These are phyloP conservation scores for Melieria omissa DNA, from an alignment of 2,888 invertebrate species.

Conservation along the genomic window DNA sequence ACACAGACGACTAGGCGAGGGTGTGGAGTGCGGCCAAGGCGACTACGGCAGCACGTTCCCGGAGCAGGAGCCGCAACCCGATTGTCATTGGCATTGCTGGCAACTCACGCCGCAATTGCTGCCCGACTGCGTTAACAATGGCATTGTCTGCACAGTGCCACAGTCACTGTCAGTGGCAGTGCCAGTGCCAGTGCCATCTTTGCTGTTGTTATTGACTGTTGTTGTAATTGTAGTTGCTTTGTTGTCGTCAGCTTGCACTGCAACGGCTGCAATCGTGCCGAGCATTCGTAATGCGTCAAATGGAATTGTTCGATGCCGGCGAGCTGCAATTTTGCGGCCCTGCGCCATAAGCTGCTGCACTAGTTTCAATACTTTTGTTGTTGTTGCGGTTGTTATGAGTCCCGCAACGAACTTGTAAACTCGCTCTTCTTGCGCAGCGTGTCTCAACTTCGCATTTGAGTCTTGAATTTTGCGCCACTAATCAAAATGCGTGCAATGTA, in stretches of 20 bases:
- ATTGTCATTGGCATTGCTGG: constrained; percentile 12
- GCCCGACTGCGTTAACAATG: not conserved
- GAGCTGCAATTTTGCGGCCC: too few species aligned
- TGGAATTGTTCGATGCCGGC: too few species aligned
- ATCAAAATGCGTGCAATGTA: constrained; percentile 23
- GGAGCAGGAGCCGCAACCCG: not conserved
- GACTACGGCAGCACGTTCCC: too few species aligned
- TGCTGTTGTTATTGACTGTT: constrained; percentile 7
- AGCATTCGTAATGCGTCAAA: constrained; percentile 8
- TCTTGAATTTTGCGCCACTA: constrained; percentile 27
- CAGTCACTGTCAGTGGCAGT: not conserved
- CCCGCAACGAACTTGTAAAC: not conserved
- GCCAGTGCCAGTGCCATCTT: constrained; percentile 10
- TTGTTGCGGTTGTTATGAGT: not conserved
- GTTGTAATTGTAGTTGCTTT: not conserved
- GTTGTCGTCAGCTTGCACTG: not conserved
- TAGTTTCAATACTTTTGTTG: not conserved
- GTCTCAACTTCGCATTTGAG: constrained; percentile 18
- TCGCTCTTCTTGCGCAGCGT: not conserved
- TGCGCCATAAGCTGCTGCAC: too few species aligned
- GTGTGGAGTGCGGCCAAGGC: too few species aligned
- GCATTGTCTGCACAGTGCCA: not conserved
- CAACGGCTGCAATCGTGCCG: constrained; percentile 14
- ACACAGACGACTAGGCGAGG: too few species aligned
- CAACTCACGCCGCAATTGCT: constrained; percentile 11